A percentile compares a stretch with the other conserved stretches of the same genome.
Evolutionary conservation across 30 jellyfish, hydroid and myxozoan genomes (phyloP).

Genomic region (Mastigias papua): DNA sequence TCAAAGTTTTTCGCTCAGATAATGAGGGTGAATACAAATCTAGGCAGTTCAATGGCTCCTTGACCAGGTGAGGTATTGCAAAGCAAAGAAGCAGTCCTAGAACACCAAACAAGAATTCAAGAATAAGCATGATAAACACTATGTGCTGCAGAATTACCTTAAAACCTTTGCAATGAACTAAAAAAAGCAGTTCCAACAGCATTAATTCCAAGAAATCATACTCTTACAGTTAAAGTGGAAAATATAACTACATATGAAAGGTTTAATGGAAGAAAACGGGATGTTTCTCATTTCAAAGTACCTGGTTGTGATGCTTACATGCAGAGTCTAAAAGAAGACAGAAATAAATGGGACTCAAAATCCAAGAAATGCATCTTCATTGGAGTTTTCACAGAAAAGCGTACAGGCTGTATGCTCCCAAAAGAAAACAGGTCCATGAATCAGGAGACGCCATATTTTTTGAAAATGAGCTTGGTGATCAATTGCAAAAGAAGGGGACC

Average conservation of each 20-base stretch:
- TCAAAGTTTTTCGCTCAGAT: constrained; percentile 38
- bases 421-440: constrained; percentile 22
- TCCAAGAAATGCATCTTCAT: constrained; percentile 51
- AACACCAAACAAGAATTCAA: constrained; percentile 25
- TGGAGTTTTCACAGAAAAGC: constrained; percentile 36
- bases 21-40: constrained; percentile 76
- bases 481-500: background rate
- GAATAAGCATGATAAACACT: constrained; percentile 31
- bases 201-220: constrained; percentile 2
- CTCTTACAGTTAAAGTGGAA: constrained; percentile 25
- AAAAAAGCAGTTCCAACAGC: constrained; percentile 36
- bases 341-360: constrained; percentile 45
- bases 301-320: constrained; percentile 50
- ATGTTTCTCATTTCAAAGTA: constrained; percentile 25
- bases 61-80: constrained; percentile 19
- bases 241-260: background rate
- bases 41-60: constrained; percentile 14
- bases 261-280: constrained; percentile 17
- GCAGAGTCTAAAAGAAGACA: constrained; percentile 35
- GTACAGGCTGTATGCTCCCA: constrained; percentile 37
- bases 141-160: constrained; percentile 44
- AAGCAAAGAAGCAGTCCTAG: constrained; percentile 31
- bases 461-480: constrained; percentile 13
- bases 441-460: constrained; percentile 23
- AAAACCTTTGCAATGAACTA: background rate